Percentiles rank a stretch among this genome's conserved stretches.
Conservation (phyloP, 2,888 invertebrate species). For the Gari tellinella region DNA sequence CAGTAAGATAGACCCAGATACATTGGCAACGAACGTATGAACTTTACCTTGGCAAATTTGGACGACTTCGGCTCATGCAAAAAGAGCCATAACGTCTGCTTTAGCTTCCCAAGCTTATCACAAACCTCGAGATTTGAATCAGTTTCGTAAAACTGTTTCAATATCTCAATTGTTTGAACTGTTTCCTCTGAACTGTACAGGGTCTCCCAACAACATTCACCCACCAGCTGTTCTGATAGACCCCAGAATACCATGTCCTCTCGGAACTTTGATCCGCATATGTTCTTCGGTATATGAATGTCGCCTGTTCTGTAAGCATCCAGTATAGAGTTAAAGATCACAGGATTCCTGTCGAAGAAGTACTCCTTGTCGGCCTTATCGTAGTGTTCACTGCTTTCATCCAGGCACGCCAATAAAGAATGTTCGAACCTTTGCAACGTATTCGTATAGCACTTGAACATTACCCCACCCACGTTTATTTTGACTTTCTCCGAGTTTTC, state of each 20-base stretch:
- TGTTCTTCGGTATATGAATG: constrained; percentile 11
- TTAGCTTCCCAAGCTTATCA: too few species aligned
- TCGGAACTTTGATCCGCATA: constrained; percentile 7
- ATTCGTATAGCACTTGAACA: neutral
- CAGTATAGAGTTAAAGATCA: too few species aligned
- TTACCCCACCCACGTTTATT: constrained; percentile 5
- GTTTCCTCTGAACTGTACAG: constrained; percentile 2
- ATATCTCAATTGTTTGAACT: neutral
- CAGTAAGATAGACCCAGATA: too few species aligned
- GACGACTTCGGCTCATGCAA: constrained; percentile 12
- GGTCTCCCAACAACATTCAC: constrained; percentile 12
- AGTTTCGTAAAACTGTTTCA: too few species aligned
- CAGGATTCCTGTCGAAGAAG: constrained; percentile 57
- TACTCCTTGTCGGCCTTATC: constrained; percentile 6
- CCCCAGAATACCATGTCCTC: constrained; percentile 20
- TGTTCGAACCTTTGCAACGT: neutral
- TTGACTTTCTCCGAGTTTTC: too few species aligned
- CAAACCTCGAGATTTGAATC: too few species aligned
- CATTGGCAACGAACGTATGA: too few species aligned
- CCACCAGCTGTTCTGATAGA: neutral
- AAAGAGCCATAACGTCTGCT: constrained; percentile 8
- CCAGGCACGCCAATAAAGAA: neutral
- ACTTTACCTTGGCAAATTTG: constrained; percentile 11
- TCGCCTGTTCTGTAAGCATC: neutral
- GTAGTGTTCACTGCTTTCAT: neutral